A percentile compares a stretch with the other conserved stretches of the same genome.
Evolutionary conservation across 2,888 invertebrate genomes (phyloP).

Genomic region (Drosophila anomalipes): DNA sequence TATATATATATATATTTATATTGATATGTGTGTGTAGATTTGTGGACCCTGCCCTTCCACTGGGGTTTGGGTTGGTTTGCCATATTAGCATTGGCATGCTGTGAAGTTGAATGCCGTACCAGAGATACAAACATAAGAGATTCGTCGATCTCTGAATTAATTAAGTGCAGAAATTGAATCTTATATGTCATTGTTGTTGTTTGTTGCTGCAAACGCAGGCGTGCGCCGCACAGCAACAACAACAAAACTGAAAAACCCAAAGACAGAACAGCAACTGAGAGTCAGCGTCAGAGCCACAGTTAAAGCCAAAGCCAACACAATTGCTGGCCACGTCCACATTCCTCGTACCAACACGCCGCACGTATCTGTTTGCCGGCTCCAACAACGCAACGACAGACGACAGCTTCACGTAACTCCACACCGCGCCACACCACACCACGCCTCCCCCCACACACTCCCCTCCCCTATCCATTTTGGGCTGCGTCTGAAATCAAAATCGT

Average conservation of each 20-base stretch:
- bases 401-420: constrained; percentile 26
- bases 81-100: constrained; percentile 58
- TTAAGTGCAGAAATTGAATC: constrained; percentile 56
- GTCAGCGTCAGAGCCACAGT: constrained; percentile 9
- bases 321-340: constrained; percentile 63
- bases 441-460: neutral
- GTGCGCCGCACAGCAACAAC: constrained; percentile 24
- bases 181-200: constrained; percentile 49
- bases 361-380: constrained; percentile 49
- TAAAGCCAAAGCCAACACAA: constrained; percentile 37
- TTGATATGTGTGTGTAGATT: too few relatives aligned
- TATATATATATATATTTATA: neutral
- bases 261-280: constrained; percentile 10
- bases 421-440: neutral
- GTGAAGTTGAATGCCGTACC: constrained; percentile 53
- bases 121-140: constrained; percentile 9
- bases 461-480: constrained; percentile 10
- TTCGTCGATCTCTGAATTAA: constrained; percentile 59
- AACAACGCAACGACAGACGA: constrained; percentile 24
- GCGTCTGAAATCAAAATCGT: constrained; percentile 50
- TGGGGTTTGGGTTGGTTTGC: neutral
- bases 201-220: constrained; percentile 45
- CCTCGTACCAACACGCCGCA: constrained; percentile 42
- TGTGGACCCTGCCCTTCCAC: constrained; percentile 48
- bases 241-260: neutral